Evolutionary conservation across 2,888 invertebrate genomes (phyloP).

Genomic region (Lepidochrysops patricia): DNA sequence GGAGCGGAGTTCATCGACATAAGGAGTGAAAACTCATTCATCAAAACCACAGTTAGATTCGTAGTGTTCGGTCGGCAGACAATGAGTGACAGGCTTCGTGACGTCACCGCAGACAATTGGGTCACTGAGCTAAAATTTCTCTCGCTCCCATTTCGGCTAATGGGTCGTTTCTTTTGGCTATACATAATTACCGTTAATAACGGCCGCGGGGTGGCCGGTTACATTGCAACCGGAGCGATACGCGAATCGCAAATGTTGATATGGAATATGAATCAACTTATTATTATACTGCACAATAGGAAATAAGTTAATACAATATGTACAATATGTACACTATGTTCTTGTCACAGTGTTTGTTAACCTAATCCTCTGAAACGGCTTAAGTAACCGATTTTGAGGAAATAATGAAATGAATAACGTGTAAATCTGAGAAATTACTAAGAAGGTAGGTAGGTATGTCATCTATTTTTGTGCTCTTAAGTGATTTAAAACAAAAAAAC

Average conservation of each 20-base stretch:
- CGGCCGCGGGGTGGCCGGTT: neutral
- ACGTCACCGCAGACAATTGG: constrained; percentile 47
- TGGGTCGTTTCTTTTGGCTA: constrained; percentile 16
- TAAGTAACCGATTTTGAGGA: too few species aligned
- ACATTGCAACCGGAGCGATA: neutral
- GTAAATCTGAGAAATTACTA: too few species aligned
- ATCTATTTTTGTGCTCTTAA: too few species aligned
- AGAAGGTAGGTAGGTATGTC: too few species aligned
- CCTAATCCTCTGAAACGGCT: too few species aligned
- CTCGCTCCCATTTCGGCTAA: constrained; percentile 27
- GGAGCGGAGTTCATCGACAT: constrained; percentile 66
- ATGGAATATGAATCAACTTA: neutral
- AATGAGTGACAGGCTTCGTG: constrained; percentile 43
- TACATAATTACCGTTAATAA: constrained; percentile 10
- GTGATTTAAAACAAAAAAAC: too few species aligned
- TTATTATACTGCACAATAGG: too few species aligned
- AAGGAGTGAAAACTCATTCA: constrained; percentile 62
- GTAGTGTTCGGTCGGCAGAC: constrained; percentile 38
- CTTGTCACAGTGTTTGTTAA: too few species aligned
- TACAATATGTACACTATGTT: too few species aligned
- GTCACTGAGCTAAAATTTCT: constrained; percentile 28
- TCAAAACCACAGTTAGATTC: constrained; percentile 55
- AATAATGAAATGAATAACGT: too few species aligned
- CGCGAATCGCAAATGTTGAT: neutral
- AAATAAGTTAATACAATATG: too few species aligned